Evolutionary conservation across 2,797 vertebrate genomes (phyloP), one percentile per base, ranked within the genome.

Genomic region (Balearica regulorum): DNA sequence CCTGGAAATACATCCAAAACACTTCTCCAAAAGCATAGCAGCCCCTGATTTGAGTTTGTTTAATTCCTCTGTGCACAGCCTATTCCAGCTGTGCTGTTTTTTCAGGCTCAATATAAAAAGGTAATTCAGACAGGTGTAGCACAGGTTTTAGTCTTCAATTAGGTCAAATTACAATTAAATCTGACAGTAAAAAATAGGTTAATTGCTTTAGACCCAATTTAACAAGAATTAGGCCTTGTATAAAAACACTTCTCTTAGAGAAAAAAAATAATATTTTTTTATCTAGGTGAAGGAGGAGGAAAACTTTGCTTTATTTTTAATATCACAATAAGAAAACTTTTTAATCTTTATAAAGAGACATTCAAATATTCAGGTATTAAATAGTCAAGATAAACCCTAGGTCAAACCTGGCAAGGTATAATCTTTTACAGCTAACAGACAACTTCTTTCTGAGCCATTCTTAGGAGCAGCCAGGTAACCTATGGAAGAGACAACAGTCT

Each of bases 171-270:
- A 41, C 83, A 91, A 48, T 92, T 96, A 87, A 87, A 66, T 93
- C 44, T 85, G 48, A 82, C 72, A 90, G 51, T 31, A 58, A 79
- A 61, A 97, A 97, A 96, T 95, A 97, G 96, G 96, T 89, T 97
- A 96, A 97, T 97, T 97, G 96, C 89, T 88, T 96, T 79, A 94
- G 72, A 90, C 70, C 43, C 35, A 82, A 83, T 95, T 96, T 95
- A 90, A 96, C 44, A 62, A 89, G 81, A 77, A 37, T 61, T 81
- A 90, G 54, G 53, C 70, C 43, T 70, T 80, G 70, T 85, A 93
- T 81, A 79, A 79, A 91, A 95, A 10, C 24, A 68, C n/a, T 91
- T 75, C 7, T 37, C 29, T 58, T 61, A 77, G 1, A 65, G 58
- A 37, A 85, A 88, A 90, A 73, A 78, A 69, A n/a, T 22, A 44